Conservation (phyloP, 2,797 vertebrate species). For the Sebastes goodei region DNA sequence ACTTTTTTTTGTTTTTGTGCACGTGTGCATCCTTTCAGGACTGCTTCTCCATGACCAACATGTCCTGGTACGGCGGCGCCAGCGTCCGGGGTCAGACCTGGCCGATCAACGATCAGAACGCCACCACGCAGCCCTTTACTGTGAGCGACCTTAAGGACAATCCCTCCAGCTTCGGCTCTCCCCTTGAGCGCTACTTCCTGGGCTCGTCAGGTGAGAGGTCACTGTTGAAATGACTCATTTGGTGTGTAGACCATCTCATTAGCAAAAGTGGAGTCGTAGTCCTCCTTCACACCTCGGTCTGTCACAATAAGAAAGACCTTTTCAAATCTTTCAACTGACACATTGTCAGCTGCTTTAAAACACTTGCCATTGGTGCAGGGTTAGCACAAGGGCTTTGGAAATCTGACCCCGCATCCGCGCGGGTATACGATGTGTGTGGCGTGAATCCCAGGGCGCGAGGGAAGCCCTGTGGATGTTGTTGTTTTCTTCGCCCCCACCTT, state of each 20-base stretch:
- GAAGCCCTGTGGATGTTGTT: constrained; percentile 62
- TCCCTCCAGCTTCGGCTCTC: constrained; percentile 86
- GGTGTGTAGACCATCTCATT: neutral
- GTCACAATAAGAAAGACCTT: neutral
- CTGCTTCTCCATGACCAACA: constrained; percentile 91
- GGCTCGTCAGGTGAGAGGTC: constrained; percentile 87
- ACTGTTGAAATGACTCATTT: neutral
- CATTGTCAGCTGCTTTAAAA: constrained; percentile 43
- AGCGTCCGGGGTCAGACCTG: constrained; percentile 84
- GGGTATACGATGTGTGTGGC: constrained; percentile 38
- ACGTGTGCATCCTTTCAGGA: constrained; percentile 76
- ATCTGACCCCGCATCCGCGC: constrained; percentile 46
- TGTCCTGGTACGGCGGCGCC: constrained; percentile 92
- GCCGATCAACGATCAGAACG: constrained; percentile 87
- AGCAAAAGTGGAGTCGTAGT: neutral
- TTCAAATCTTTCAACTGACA: constrained; percentile 20
- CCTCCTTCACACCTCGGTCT: neutral
- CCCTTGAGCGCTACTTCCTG: constrained; percentile 90
- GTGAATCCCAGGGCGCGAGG: constrained; percentile 57
- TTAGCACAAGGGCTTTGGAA: constrained; percentile 43
- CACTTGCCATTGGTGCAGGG: constrained; percentile 14
- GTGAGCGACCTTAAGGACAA: constrained; percentile 83
- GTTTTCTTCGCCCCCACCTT: constrained; percentile 48
- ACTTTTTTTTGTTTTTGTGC: neutral
- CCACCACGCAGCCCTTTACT: constrained; percentile 84